Evolutionary conservation across 1,140 invertebrate genomes (phyloP), one percentile per base, ranked within the genome.

Genomic region (Scylla paramamosain): DNA sequence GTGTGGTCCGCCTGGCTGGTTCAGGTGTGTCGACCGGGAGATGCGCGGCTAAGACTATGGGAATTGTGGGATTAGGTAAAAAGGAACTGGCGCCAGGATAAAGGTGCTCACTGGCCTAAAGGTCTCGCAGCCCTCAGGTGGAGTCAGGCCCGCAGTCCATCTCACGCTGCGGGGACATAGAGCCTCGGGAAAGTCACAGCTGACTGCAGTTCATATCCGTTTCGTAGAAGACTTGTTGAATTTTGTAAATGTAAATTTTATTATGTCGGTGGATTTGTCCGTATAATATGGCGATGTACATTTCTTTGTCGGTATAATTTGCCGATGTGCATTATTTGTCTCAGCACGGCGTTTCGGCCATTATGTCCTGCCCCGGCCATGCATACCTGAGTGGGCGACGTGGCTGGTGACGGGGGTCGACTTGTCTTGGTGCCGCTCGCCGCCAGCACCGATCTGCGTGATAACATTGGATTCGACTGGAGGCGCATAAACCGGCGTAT

Each of bases 231-330:
- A 77, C 67, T 20, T 20, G 67, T 77, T n/a, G n/a, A n/a, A n/a
- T 77, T 77, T 77, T 77, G 67, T 77, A 77, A 77, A 77, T 77
- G 67, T 77, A n/a, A 77, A 77, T n/a, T 77, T 77, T 77, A n/a
- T 77, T n/a, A 77, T 77, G 67, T 77, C 67, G 25, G 25, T 77
- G 67, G 25, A 77, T 77, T 77, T 77, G 67, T 77, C 16, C 67
- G 67, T 77, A 77, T 77, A 77, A 77, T 77, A 77, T 77, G 20
- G 12, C 67, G 25, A 77, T 77, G 67, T 77, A n/a, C n/a, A n/a
- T 77, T n/a, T 77, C 6, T 77, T 77, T 77, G 67, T 77, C 67
- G 67, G 67, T 77, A 77, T 77, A 77, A 77, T 77, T n/a, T n/a
- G 16, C 67, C n/a, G 25, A 77, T 77, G 67, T 77, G 67, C 67